Evolutionary conservation across 2,113 vertebrate genomes (phyloP).

Genomic region (Danio rerio): DNA sequence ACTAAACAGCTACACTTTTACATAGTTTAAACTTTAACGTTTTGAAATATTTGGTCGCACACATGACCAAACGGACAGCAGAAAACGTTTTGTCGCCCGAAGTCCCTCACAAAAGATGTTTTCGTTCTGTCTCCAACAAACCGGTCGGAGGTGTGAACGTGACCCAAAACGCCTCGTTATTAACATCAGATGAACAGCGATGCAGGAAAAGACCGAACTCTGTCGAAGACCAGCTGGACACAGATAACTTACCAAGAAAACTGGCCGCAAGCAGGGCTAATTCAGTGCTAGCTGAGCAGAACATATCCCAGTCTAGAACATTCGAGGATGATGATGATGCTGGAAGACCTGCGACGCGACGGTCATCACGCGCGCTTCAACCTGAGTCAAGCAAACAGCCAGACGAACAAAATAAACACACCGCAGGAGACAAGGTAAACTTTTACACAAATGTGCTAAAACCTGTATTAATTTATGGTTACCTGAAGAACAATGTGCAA

Average conservation of each 20-base stretch:
- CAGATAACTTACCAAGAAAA: neutral
- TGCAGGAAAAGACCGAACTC: conserved; percentile 68
- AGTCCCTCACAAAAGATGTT: conserved; percentile 62
- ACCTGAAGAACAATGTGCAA: neutral
- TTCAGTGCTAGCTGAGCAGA: neutral
- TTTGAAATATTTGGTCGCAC: neutral
- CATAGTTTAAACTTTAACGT: neutral
- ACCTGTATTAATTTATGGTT: neutral
- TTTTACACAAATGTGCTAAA: neutral
- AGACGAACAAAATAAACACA: neutral
- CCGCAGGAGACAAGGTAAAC: neutral
- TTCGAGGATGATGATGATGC: conserved; percentile 31
- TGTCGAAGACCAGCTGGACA: conserved; percentile 28
- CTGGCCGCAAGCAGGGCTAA: neutral
- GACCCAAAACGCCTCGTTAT: conserved; percentile 45
- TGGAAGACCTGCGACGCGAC: neutral
- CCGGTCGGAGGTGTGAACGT: conserved; percentile 49
- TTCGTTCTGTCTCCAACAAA: conserved; percentile 44
- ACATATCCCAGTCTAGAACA: conserved; percentile 54
- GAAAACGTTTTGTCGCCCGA: conserved; percentile 59
- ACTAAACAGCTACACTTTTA: neutral
- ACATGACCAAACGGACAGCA: conserved; percentile 73
- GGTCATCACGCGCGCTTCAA: neutral
- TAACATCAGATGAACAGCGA: conserved; percentile 50
- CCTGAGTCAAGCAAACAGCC: neutral